Percentiles rank a stretch among this genome's conserved stretches.
Evolutionary conservation across 2,113 vertebrate species (phyloP).

Genomic region (Thamnophis sirtalis): DNA sequence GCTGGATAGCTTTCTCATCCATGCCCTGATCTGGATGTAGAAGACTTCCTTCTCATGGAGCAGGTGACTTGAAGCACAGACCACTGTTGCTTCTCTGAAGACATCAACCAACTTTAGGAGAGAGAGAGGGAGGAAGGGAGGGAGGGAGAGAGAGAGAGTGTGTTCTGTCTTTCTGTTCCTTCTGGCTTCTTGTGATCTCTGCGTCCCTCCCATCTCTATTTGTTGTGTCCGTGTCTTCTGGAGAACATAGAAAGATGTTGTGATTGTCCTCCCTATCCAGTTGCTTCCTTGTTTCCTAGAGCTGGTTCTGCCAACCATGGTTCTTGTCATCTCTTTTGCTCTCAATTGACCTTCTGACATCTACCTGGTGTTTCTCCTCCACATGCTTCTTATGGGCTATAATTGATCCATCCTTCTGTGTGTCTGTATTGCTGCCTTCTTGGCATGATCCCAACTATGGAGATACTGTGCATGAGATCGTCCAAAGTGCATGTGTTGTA

Average conservation of each 20-base stretch:
- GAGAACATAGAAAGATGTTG: not conserved
- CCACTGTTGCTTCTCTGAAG: no score
- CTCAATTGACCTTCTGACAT: not conserved
- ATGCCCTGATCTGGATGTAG: not conserved
- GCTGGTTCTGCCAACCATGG: not conserved
- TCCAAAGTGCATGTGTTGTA: not conserved
- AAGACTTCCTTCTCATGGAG: not conserved
- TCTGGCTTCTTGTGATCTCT: not conserved
- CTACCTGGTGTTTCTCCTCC: not conserved
- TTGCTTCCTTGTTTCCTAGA: not conserved
- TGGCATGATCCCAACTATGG: conserved; percentile 10
- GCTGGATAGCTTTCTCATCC: not conserved
- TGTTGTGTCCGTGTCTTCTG: not conserved
- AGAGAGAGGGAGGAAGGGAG: no score
- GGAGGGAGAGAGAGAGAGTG: no score
- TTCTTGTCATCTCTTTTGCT: not conserved
- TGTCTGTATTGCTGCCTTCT: not conserved
- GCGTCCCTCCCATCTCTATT: not conserved
- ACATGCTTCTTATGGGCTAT: not conserved
- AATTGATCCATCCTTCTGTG: conserved; percentile 3
- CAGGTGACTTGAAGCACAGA: not conserved
- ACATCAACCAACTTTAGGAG: not conserved
- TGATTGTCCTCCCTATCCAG: not conserved
- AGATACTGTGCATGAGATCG: not conserved
- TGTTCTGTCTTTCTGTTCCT: not conserved